Conservation (phyloP, 2,113 vertebrate species). For the Danionella cerebrum region DNA sequence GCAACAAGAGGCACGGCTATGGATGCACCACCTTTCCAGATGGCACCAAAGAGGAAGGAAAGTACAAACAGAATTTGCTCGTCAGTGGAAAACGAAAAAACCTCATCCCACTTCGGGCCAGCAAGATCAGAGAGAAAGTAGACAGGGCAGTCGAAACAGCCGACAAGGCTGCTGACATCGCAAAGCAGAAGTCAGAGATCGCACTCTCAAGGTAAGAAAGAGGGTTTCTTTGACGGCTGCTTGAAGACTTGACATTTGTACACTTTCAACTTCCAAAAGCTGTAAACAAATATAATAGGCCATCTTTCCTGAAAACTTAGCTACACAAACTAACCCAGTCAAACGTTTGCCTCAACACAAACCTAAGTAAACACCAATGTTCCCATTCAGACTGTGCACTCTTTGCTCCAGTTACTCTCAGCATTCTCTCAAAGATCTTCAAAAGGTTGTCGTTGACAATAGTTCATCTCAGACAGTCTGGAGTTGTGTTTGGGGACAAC, state of each 20-base stretch:
- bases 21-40: conserved; percentile 94
- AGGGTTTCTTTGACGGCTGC: background rate
- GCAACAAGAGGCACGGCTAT: conserved; percentile 92
- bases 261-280: too few species aligned
- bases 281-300: too few species aligned
- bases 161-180: conserved; percentile 82
- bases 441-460: too few species aligned
- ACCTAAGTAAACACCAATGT: too few species aligned
- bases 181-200: conserved; percentile 92
- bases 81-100: conserved; percentile 96
- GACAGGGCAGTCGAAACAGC: conserved; percentile 88
- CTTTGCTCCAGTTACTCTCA: too few species aligned
- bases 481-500: too few species aligned
- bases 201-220: conserved; percentile 82
- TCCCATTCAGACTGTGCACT: too few species aligned
- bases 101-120: conserved; percentile 90
- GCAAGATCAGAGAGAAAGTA: conserved; percentile 97
- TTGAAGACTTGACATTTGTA: background rate
- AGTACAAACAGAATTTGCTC: conserved; percentile 94
- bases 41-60: conserved; percentile 94
- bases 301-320: too few species aligned
- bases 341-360: too few species aligned
- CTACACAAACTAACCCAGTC: too few species aligned
- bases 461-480: too few species aligned
- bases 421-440: too few species aligned